Conservation (phyloP, 1,140 invertebrate species). For the Polyergus mexicanus region DNA sequence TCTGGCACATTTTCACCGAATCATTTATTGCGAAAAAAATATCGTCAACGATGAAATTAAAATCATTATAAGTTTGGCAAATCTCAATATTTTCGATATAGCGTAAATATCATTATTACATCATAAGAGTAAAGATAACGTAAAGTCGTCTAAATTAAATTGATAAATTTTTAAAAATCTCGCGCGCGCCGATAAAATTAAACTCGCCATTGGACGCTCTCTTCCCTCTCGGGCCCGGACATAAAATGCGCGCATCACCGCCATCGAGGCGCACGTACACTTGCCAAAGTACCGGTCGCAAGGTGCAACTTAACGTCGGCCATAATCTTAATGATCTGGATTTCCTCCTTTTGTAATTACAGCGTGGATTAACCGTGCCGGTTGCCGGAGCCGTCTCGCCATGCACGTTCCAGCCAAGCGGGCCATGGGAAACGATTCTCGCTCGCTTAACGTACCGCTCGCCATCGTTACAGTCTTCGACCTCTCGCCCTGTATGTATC, state of each 20-base stretch:
- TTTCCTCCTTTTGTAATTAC: slow-evolving; percentile 71
- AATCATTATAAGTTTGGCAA: neutral
- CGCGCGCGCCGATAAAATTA: slow-evolving; percentile 15
- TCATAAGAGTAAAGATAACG: neutral
- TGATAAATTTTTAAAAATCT: neutral
- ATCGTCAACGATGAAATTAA: neutral
- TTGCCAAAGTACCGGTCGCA: slow-evolving; percentile 37
- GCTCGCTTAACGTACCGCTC: slow-evolving; percentile 59
- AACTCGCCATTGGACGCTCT: neutral
- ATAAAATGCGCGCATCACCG: slow-evolving; percentile 19
- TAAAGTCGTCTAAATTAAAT: neutral
- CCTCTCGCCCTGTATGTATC: slow-evolving; percentile 24
- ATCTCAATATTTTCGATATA: neutral
- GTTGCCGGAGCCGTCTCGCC: slow-evolving; percentile 7
- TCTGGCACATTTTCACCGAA: neutral
- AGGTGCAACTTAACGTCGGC: slow-evolving; percentile 59
- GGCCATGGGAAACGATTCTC: slow-evolving; percentile 73
- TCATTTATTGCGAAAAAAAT: neutral
- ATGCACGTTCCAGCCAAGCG: slow-evolving; percentile 41
- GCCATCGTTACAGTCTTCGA: slow-evolving; percentile 45
- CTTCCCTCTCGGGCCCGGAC: neutral
- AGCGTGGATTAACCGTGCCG: slow-evolving; percentile 55
- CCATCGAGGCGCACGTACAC: neutral
- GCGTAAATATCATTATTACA: no score
- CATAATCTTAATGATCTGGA: slow-evolving; percentile 69